Base-by-base conservation (phyloP, 2,888 invertebrate genomes). In the Notocelia uddmanniana region DNA sequence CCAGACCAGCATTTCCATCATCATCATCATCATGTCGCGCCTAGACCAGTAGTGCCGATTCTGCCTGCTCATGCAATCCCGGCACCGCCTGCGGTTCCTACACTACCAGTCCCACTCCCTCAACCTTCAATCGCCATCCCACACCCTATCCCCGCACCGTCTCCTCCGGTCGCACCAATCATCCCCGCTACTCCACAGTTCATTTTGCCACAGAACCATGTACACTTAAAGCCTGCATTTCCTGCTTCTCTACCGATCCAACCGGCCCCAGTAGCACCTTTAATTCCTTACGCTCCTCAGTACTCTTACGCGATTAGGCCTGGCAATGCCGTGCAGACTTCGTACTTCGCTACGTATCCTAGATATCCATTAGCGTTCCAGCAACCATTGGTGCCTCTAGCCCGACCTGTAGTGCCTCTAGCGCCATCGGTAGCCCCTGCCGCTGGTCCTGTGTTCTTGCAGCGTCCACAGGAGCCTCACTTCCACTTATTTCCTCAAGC, bases 271-370 rank as follows among this genome's bases (percentile, higher is more conserved):
- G 75, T 84, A 1, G 77, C 82, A 15, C 70, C 79, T n/a, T 83
- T 85, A 31, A 69, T 76, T 13, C 83, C 84, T 3, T 78, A 83
- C 31, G 81, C 86, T 48, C 84, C 85, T 1, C 89, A 87, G 73
- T 84, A 83, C 62, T 89, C 88, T 0, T 93, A 92, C 73, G 83
- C 91, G 0, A 82, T 94, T 11, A 87, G 92, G 11, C 94, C 92
- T 9, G 94, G 94, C 15, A 89, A 90, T 73, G 89, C 93, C 15
- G 82, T 91, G 0, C 94, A 94, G 74, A 87, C 92, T 3, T 93
- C 93, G 2, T 80, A 85, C 58, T 94, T 93, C 58, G 93, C 93
- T 0, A 90, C 89, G 1, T 94, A 89, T 69, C 94, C 94, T 6
- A 85, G 90, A 74, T 92, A 89, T 78, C 94, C 64, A 37, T 37